Conservation (phyloP, 2,797 vertebrate genomes). For the Sphaeramia orbicularis region DNA sequence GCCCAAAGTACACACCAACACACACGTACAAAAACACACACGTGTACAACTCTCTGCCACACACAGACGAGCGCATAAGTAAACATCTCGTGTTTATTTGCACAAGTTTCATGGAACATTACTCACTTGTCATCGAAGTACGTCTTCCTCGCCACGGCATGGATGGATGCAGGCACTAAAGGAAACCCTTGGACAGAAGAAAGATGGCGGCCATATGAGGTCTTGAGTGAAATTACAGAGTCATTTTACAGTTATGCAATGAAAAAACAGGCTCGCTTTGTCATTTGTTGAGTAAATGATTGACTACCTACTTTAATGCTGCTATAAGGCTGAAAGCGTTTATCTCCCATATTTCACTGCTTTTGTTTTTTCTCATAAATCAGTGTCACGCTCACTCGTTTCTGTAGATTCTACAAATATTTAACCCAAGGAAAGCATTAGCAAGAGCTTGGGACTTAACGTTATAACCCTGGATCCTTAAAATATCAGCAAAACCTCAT, state of each 20-base stretch:
- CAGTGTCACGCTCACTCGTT: no score
- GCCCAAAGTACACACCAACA: constrained; percentile 63
- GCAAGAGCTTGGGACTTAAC: no score
- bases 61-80: constrained; percentile 45
- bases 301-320: no score
- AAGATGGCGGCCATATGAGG: constrained; percentile 59
- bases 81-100: constrained; percentile 70
- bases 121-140: constrained; percentile 99
- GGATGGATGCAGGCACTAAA: constrained; percentile 93
- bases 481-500: no score
- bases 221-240: constrained; percentile 48
- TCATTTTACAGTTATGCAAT: constrained; percentile 38
- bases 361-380: no score
- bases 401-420: no score
- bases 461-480: no score
- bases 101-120: constrained; percentile 54
- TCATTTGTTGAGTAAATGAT: not conserved
- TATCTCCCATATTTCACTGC: no score
- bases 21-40: constrained; percentile 35
- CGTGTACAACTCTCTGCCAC: constrained; percentile 16
- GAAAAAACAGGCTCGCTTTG: constrained; percentile 16
- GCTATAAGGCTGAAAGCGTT: no score
- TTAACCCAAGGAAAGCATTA: no score
- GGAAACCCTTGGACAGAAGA: constrained; percentile 90
- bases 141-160: constrained; percentile 92